Base-by-base conservation (phyloP, 2,888 invertebrate genomes). In the Ichneumon xanthorius region DNA sequence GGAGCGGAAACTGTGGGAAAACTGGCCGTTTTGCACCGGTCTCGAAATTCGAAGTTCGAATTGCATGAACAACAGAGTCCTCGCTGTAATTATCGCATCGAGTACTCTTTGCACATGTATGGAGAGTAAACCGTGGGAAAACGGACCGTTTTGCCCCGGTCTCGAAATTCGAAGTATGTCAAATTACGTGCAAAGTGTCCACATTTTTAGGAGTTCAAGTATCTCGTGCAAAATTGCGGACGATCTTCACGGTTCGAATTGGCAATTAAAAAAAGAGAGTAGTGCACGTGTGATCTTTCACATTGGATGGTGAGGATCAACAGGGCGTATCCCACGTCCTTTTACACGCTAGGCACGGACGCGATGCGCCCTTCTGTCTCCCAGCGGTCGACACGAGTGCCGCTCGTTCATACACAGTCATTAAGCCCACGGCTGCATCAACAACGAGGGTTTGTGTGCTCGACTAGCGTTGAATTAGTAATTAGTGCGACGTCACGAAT, bases 401-500 rank as follows among this genome's bases (percentile, higher is more conserved):
- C 58, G 26, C 26, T 26, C 14, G 26, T 22, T 58, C 26, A 16
- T 9, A 26, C 58, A 22, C 11, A 19, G 58, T 58, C 6, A 58
- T 58, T 58, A 26, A 16, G 45, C 45, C 14, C 14, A 4, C 26
- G 58, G 11, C 26, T 58, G 22, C 14, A 14, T 26, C 19, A 50
- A 68, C 48, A 5, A 45, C 26, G 48, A 68, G 22, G n/a, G 48
- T 68, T 68, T 26, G 22, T 16, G 16, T 68, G 26, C 26, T 48
- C 48, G 30, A 22, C 26, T 68, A 40, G 48, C 22, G 45, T 26
- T 11, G 26, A 68, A n/a, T 48, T 14, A 9, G 68, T 68, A 50
- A 68, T 68, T 68, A 68, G 48, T 48, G 68, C 40, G 48, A 26
- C 45, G 19, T 48, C 45, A 68, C 40, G 45, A 48, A 22, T 48